Base-by-base conservation (phyloP, 2,113 vertebrate species). In the Ahaetulla prasina region DNA sequence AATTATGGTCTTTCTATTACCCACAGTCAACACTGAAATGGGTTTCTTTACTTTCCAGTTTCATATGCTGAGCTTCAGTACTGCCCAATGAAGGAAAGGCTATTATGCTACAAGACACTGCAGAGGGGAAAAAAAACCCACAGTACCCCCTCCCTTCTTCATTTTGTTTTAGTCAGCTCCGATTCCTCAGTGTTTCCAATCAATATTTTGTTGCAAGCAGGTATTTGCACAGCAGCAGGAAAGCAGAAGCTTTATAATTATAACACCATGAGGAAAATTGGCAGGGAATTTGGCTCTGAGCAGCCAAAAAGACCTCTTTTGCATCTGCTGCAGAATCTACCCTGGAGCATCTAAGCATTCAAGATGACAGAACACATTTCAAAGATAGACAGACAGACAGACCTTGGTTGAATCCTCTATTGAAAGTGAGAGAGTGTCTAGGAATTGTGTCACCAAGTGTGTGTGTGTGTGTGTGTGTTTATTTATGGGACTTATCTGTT, bases 381-480 rank as follows among this genome's bases (percentile, higher is more conserved):
- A 49, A 5, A 45, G 43, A 45, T 45, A 47, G 45, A 47, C 7
- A 47, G 45, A 47, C 7, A 47, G 45, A 47, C 47, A 43, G 90
- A 47, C 47, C 14, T 14, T 50, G 89, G 52, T 74, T 91, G 93
- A 54, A 92, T 93, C 25, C 2, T 39, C 84, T 57, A 60, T 35
- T 91, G 84, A 95, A 94, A 88, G 74, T 92, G 85, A 91, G 55
- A 87, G 84, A 53, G 14, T 89, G 91, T 80, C 27, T 50, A 92
- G 92, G 25, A 54, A 45, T 80, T 74, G 6, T 60, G 54, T 92
- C 68, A 90, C 20, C 93, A 54, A 45, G 5, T 54, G 20, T 54
- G 9, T 53, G 91, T 85, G 14, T 68, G 16, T 68, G 16, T 53
- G 4, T 53, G 8, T 53, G 91, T 85, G 14, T 68, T 68, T 68